phyloP scores from a whole-genome alignment of 2,797 vertebrate species.

The Distichodus sexfasciatus region DNA sequence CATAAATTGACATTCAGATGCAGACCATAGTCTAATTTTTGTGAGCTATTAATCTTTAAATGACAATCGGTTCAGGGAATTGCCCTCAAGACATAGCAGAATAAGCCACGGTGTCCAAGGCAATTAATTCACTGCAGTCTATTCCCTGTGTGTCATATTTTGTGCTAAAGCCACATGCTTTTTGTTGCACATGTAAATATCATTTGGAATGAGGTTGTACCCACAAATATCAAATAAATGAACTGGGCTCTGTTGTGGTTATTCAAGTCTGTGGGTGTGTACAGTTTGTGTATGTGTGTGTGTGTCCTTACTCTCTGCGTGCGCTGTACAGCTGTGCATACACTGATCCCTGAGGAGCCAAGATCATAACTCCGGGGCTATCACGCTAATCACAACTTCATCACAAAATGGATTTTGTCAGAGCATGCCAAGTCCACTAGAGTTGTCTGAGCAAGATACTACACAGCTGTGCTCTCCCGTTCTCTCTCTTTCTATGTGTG shows the following conservation, averaged over 20 bases:
- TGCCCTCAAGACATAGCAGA: conserved; percentile 40
- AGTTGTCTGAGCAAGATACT: conserved; percentile 68
- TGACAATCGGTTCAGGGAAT: conserved; percentile 55
- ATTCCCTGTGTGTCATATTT: neutral
- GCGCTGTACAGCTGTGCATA: conserved; percentile 65
- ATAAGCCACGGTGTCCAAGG: conserved; percentile 49
- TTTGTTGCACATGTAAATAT: neutral
- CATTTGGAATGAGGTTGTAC: neutral
- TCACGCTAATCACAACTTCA: conserved; percentile 79
- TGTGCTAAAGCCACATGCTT: neutral
- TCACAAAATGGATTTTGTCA: conserved; percentile 80
- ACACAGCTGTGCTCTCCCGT: conserved; percentile 75
- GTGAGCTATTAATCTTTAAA: conserved; percentile 58
- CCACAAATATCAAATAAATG: neutral
- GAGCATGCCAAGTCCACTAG: conserved; percentile 77
- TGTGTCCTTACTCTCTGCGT: conserved; percentile 18
- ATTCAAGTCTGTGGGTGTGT: neutral
- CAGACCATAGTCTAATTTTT: conserved; percentile 48
- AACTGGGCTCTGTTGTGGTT: neutral
- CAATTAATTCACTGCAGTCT: conserved; percentile 18
- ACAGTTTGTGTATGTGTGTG: conserved; percentile 4
- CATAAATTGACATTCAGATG: conserved; percentile 61
- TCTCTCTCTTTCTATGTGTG: conserved; percentile 3
- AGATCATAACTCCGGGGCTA: conserved; percentile 73
- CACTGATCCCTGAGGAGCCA: conserved; percentile 62